A percentile compares a stretch with the other conserved stretches of the same genome.
Conservation (phyloP, 2,797 vertebrate genomes). For the Hyperoplus lanceolatus region DNA sequence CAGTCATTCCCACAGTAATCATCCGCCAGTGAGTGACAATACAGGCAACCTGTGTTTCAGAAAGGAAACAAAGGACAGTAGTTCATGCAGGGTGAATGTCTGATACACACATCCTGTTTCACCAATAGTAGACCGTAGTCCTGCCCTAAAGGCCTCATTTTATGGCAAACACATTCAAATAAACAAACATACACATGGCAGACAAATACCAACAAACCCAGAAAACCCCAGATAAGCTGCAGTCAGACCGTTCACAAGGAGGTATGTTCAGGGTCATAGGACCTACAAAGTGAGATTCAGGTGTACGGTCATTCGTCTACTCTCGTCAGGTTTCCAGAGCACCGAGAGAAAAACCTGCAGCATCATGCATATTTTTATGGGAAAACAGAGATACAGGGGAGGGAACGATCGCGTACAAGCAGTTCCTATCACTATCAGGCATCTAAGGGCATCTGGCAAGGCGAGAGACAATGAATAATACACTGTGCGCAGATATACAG, state of each 20-base stretch:
- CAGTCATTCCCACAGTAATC: slow-evolving; percentile 59
- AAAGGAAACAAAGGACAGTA: slow-evolving; percentile 61
- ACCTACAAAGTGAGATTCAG: slow-evolving; percentile 25
- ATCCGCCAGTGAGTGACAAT: slow-evolving; percentile 52
- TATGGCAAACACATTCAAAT: slow-evolving; percentile 31
- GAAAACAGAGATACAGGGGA: slow-evolving; percentile 33
- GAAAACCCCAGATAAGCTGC: slow-evolving; percentile 29
- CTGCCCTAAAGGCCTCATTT: slow-evolving; percentile 28
- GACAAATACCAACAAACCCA: slow-evolving; percentile 28
- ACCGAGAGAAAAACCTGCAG: slow-evolving; percentile 44
- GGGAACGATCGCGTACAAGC: slow-evolving; percentile 32
- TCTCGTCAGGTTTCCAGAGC: slow-evolving; percentile 17
- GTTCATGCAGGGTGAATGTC: slow-evolving; percentile 59
- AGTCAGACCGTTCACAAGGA: slow-evolving; percentile 24
- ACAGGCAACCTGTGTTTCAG: slow-evolving; percentile 60
- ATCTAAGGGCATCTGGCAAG: slow-evolving; percentile 47
- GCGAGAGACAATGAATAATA: slow-evolving; percentile 55
- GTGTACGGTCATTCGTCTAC: slow-evolving; percentile 37
- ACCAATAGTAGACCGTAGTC: slow-evolving; percentile 16
- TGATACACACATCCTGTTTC: slow-evolving; percentile 43
- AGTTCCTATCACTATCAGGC: slow-evolving; percentile 53
- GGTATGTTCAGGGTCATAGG: slow-evolving; percentile 10
- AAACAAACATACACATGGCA: slow-evolving; percentile 25
- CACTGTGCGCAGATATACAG: slow-evolving; percentile 40
- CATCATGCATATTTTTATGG: slow-evolving; percentile 64